These are phyloP conservation scores for Albula goreensis DNA, from an alignment of 2,113 vertebrate genomes.

Conservation along the genomic window DNA sequence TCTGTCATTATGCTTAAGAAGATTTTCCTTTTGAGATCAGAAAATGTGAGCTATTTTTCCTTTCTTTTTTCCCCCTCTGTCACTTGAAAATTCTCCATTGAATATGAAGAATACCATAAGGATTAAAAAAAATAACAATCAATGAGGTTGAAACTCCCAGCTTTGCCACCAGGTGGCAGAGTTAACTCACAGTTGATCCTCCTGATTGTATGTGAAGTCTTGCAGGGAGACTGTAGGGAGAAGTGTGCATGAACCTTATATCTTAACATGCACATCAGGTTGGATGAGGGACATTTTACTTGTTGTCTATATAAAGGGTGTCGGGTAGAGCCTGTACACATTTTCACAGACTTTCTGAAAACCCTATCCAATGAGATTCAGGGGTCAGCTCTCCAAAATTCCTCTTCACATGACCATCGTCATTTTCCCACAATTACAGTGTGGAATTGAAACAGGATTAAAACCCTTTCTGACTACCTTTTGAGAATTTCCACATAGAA, in stretches of 20 bases:
- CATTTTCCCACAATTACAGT: no score
- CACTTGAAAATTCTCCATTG: neutral
- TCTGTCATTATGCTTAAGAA: neutral
- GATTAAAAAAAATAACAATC: neutral
- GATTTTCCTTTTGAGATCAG: neutral
- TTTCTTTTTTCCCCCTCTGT: neutral
- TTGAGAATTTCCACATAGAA: no score
- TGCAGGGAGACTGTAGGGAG: neutral
- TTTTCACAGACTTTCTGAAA: neutral
- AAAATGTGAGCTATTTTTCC: neutral
- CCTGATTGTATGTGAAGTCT: neutral
- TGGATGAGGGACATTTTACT: neutral
- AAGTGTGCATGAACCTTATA: neutral
- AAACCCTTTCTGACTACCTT: no score
- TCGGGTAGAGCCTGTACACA: neutral
- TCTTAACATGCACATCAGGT: neutral
- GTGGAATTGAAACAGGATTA: no score
- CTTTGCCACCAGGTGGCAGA: constrained; percentile 45
- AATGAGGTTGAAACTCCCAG: neutral
- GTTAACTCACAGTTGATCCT: constrained; percentile 32
- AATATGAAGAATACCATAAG: neutral
- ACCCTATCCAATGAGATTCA: neutral
- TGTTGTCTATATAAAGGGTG: neutral
- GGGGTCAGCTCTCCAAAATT: neutral
- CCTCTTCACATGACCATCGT: neutral